Evolutionary conservation across 2,113 vertebrate species (phyloP), one percentile per base, ranked within the genome.

Genomic region (Vanacampus margaritifer): DNA sequence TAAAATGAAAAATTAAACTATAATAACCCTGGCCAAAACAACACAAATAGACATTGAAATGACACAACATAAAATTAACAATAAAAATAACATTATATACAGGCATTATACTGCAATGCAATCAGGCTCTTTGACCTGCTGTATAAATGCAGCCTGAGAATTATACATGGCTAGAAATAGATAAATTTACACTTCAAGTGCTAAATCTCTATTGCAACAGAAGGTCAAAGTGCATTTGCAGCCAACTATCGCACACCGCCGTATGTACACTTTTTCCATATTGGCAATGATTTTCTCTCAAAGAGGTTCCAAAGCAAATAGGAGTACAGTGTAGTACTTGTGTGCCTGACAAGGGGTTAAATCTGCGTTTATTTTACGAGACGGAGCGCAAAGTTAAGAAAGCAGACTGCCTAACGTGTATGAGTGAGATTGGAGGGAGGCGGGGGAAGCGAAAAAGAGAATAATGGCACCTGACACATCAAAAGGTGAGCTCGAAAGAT

Each of bases 291-390:
- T 23, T 5, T 24, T 39, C 21, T 13, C 19, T 13, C 58, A 13
- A 14, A 75, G 75, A 70, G 78, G 79, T 86, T 74, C 75, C 69
- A 75, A 76, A 79, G 37, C 48, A 74, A 75, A 81, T 63, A 58
- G 81, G 69, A 75, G 70, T 64, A 51, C 85, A 83, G 83, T 76
- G 79, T 83, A 79, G 80, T 76, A 61, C 24, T 51, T 11, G 21
- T 23, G 10, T 10, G 7, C 48, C 59, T 69, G 64, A 71, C 78
- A 74, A 84, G 80, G 77, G 82, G 75, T 79, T 71, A 76, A 32
- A 68, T 77, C 83, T 79, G 69, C 71, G 76, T 79, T 84, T 73
- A 77, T 80, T 84, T 84, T 72, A 75, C 70, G 48, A 51, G 48
- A 51, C 48, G 2, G 21, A 51, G 19, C 48, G 23, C 48, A 69